Conservation (phyloP, 2,888 invertebrate species). For the Sthenelais limicola region DNA sequence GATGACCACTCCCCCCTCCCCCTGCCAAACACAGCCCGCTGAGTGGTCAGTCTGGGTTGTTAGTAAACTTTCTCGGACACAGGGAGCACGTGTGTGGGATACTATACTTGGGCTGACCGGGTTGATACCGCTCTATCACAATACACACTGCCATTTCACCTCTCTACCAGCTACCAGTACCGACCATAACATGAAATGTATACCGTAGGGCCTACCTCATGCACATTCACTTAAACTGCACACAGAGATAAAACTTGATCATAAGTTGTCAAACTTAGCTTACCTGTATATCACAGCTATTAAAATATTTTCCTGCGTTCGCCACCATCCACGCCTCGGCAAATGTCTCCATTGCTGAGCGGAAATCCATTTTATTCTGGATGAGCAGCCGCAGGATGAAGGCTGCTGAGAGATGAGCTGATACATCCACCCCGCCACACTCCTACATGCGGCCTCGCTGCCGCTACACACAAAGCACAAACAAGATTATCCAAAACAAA, state of each 20-base stretch:
- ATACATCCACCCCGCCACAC: not conserved
- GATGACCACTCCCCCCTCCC: too few species aligned
- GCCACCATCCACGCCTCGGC: conserved; percentile 95
- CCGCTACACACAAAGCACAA: not conserved
- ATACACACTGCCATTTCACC: not conserved
- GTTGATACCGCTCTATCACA: not conserved
- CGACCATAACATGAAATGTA: too few species aligned
- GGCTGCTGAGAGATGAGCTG: not conserved
- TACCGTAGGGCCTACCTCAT: not conserved
- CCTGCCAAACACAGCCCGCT: not conserved
- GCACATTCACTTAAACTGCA: not conserved
- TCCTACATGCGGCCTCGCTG: too few species aligned
- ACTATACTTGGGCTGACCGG: not conserved
- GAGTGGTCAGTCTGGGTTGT: conserved; percentile 19
- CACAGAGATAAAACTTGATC: not conserved
- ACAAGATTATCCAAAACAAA: conserved; percentile 17
- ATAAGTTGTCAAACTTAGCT: not conserved
- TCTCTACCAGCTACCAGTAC: not conserved
- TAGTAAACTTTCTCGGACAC: conserved; percentile 23
- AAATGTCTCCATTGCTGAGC: conserved; percentile 85
- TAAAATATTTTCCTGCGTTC: not conserved
- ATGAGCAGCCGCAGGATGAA: too few species aligned
- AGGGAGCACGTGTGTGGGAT: conserved; percentile 16
- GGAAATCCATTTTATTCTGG: conserved; percentile 49
- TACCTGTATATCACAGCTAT: not conserved